Base-by-base conservation (phyloP, 2,113 vertebrate genomes). In the Pseudorhombus dupliciocellatus region DNA sequence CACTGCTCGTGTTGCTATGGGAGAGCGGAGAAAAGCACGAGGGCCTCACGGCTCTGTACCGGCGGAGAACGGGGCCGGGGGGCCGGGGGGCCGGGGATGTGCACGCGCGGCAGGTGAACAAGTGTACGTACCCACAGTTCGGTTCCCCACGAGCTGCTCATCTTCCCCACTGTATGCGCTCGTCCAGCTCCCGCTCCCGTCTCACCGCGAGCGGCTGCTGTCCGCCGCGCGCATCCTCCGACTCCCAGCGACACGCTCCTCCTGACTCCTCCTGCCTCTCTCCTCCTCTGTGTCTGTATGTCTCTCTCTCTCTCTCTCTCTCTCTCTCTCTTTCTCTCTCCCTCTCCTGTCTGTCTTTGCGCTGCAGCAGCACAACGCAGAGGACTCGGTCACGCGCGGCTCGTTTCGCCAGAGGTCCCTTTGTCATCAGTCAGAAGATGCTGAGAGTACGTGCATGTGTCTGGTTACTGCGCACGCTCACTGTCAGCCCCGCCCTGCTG, bases 111-210 rank as follows among this genome's bases (percentile, higher is more conserved):
- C 48, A 11, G 50, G 18, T 1, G 44, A 18, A 1, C 20, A 16
- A 26, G 9, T 24, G 55, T 46, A 91, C 92, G 1, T 90, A 93
- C 92, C 92, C 92, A 93, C 80, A 93, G 88, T 71, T 93, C 92
- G 74, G 91, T 90, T n/a, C 92, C 92, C 92, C 92, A 93, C 82
- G 90, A 92, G 69, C 88, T 89, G 82, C 76, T 93, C 92, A 92
- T 90, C 78, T 83, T 83, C 75, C 67, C 87, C 84, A 28, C 42
- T 37, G 44, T 73, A 59, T 10, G 59, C 42, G 66, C 40, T 34
- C 7, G 7, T 31, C 31, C 11, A 11, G 10, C 34, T 37, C 34
- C 31, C 34, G 34, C 10, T 37, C 2, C 34, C 34, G 34, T 11
- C 34, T 75, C 75, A 80, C 34, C 71, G 63, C 31, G 12, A 50